Conservation (phyloP, 1,140 invertebrate genomes). For the Pseudomyrmex gracilis region DNA sequence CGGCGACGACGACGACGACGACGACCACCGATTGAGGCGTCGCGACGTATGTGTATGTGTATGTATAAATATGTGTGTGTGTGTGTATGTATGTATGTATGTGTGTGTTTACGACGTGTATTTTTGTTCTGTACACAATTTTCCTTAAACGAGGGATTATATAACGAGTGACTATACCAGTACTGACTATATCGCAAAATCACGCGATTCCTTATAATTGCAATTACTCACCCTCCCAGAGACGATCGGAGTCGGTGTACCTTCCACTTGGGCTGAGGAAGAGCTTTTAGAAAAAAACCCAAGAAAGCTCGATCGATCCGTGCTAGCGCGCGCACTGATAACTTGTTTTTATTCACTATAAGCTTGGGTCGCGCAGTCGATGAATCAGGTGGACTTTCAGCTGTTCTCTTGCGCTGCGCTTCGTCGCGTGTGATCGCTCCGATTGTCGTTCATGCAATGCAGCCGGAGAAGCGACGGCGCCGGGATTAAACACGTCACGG, state of each 20-base stretch:
- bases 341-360: background rate
- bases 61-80: no score
- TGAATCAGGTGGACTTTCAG: conserved; percentile 1
- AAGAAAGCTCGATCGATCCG: background rate
- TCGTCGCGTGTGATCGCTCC: background rate
- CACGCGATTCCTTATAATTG: background rate
- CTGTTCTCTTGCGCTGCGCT: background rate
- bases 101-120: background rate
- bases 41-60: background rate
- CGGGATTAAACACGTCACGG: conserved; percentile 72
- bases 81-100: no score
- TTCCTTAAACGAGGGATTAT: background rate
- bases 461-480: conserved; percentile 54
- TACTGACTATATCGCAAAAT: background rate
- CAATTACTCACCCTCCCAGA: conserved; percentile 74
- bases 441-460: conserved; percentile 59
- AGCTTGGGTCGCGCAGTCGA: background rate
- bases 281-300: background rate
- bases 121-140: no score
- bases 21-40: background rate
- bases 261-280: conserved; percentile 68
- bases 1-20: background rate
- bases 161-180: background rate
- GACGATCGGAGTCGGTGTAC: conserved; percentile 58
- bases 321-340: background rate